Conservation (phyloP, 2,113 vertebrate genomes). For the Catagonus wagneri region DNA sequence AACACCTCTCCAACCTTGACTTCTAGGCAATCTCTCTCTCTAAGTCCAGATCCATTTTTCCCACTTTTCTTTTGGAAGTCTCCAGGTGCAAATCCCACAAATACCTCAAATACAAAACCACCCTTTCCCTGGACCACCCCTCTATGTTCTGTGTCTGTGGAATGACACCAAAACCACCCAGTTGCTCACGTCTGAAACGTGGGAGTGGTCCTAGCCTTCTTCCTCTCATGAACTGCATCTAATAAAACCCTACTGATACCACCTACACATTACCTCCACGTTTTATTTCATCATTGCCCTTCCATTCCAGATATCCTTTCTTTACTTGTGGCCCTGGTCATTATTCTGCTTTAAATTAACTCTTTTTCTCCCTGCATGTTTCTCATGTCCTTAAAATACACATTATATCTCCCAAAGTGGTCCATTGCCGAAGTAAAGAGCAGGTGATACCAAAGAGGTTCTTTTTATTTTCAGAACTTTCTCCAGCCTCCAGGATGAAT, state of each 20-base stretch:
- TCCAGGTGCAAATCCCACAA: background rate
- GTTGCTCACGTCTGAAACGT: background rate
- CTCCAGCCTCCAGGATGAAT: background rate
- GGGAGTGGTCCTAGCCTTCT: background rate
- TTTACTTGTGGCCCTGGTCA: background rate
- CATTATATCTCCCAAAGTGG: background rate
- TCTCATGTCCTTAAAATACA: background rate
- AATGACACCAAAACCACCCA: background rate
- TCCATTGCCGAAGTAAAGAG: background rate
- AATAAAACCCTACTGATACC: background rate
- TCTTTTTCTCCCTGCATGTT: background rate
- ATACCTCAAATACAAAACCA: background rate
- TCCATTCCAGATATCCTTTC: background rate
- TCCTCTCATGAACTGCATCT: background rate
- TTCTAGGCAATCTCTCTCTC: background rate
- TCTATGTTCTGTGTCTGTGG: background rate
- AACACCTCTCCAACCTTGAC: background rate
- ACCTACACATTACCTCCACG: background rate
- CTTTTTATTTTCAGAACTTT: background rate
- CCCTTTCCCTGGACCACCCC: background rate
- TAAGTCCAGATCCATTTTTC: background rate
- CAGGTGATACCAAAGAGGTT: background rate
- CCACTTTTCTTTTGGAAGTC: background rate
- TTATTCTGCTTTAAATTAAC: background rate
- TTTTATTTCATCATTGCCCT: background rate